Percentiles rank a stretch among this genome's conserved stretches.
Evolutionary conservation across 2,888 invertebrate genomes (phyloP).

Genomic region (Eupithecia subumbrata): DNA sequence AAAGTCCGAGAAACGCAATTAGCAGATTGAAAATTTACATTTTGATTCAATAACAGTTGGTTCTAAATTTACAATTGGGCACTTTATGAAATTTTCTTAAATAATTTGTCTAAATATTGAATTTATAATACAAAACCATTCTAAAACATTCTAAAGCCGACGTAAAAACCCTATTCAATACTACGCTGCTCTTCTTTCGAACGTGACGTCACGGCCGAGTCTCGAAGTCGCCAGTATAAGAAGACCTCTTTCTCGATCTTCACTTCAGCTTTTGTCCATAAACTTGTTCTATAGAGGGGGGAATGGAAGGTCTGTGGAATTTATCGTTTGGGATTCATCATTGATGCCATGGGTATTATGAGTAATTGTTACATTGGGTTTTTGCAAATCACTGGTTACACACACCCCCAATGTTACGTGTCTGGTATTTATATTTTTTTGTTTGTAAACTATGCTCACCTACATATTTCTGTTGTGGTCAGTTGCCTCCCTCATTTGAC

Average conservation of each 20-base stretch:
- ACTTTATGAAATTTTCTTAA: not conserved
- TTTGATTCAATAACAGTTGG: not conserved
- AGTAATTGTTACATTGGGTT: conserved; percentile 37
- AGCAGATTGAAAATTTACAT: not conserved
- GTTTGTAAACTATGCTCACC: not conserved
- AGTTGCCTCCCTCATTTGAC: not conserved
- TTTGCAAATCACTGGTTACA: conserved; percentile 45
- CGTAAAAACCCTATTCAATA: conserved; percentile 56
- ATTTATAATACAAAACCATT: conserved; percentile 18
- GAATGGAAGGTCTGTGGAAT: conserved; percentile 15
- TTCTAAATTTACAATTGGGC: not conserved
- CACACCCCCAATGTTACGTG: conserved; percentile 49
- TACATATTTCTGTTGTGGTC: not conserved
- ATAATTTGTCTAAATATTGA: not conserved
- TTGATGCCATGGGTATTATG: conserved; percentile 21
- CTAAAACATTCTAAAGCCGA: conserved; percentile 45
- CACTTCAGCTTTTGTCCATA: not conserved
- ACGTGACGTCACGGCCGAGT: conserved; percentile 47
- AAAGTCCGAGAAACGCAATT: not conserved
- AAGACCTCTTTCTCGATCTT: conserved; percentile 36
- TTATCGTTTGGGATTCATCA: conserved; percentile 29
- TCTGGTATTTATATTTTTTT: conserved; percentile 12
- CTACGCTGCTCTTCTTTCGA: conserved; percentile 33
- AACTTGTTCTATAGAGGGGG: conserved; percentile 5
- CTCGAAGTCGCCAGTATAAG: conserved; percentile 37